Evolutionary conservation across 2,797 vertebrate genomes (phyloP), one percentile per base, ranked within the genome.

Genomic region (Hyperoplus lanceolatus): DNA sequence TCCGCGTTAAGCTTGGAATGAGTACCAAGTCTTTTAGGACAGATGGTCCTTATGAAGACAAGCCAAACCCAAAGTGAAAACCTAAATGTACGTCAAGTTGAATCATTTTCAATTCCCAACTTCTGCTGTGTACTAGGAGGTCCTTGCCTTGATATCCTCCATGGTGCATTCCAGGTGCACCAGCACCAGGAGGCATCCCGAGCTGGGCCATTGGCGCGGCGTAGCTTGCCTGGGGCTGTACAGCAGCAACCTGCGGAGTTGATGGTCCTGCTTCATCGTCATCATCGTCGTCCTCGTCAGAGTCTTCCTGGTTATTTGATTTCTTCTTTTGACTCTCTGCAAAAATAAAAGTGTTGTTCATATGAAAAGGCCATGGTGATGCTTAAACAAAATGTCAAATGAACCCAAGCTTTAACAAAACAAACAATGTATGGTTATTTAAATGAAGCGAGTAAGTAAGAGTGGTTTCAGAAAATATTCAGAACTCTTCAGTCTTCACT

Each of bases 291-390:
- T 97, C 97, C 8, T 95, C 95, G 84, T 99, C 98, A 11, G 98
- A 99, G 92, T 99, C 98, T 60, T 99, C 98, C 81, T 97, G 97
- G 77, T 96, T 95, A 73, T 94, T 94, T 65, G 92, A 91, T 70
- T 98, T 99, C 93, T 97, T 99, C 89, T 99, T 99, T 88, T 97
- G 97, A 91, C 97, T 97, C 74, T 99, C 98, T 96, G 53, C 50
- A 90, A 87, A 42, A 3, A 50, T 0, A 76, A 21, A 12, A 0
- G 3, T 16, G 13, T 63, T 14, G 15, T 2, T 73, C 5, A 42
- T 12, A 18, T 0, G 38, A 48, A 15, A 61, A 12, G 13, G 8
- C 15, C 36, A 41, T 10, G 4, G 1, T 18, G 11, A 60, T 1
- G 39, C 8, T 18, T 51, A 10, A 45, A 56, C 0, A 49, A 50